These are phyloP conservation scores for Turnix velox DNA, from an alignment of 2,113 vertebrate genomes.

Conservation along the genomic window DNA sequence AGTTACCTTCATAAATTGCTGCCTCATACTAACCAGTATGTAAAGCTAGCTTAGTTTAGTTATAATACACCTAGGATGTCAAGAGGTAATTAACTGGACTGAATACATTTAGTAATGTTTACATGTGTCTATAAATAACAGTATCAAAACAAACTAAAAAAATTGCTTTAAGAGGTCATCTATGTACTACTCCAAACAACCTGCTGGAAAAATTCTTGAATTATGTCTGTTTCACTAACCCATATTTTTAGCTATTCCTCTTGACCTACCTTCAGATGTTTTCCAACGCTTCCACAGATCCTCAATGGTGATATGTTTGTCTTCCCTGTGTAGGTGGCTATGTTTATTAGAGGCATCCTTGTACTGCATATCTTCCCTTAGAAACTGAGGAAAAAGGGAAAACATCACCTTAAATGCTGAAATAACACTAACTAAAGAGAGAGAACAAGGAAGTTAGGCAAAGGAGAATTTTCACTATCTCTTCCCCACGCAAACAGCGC, in stretches of 20 bases:
- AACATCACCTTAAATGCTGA: background rate
- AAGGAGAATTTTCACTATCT: background rate
- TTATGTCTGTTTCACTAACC: background rate
- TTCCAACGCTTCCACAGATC: conserved; percentile 98
- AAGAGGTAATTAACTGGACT: background rate
- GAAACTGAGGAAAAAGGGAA: conserved; percentile 80
- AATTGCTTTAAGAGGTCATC: background rate
- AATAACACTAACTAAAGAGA: background rate
- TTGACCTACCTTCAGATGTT: conserved; percentile 85
- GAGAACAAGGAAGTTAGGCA: background rate
- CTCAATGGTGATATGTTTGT: conserved; percentile 97
- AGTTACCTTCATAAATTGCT: background rate
- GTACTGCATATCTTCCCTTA: conserved; percentile 98
- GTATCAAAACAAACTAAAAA: background rate
- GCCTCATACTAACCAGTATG: background rate
- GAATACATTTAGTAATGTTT: background rate
- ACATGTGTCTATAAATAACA: background rate
- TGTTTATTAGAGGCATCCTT: conserved; percentile 93
- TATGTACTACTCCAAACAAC: background rate
- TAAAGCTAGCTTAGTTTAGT: background rate
- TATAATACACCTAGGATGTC: background rate
- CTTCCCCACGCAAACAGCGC: background rate
- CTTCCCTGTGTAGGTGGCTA: conserved; percentile 93
- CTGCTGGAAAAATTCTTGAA: background rate
- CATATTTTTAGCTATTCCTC: background rate